phyloP scores from a whole-genome alignment of 2,113 vertebrate species.

The Scopus umbretta region DNA sequence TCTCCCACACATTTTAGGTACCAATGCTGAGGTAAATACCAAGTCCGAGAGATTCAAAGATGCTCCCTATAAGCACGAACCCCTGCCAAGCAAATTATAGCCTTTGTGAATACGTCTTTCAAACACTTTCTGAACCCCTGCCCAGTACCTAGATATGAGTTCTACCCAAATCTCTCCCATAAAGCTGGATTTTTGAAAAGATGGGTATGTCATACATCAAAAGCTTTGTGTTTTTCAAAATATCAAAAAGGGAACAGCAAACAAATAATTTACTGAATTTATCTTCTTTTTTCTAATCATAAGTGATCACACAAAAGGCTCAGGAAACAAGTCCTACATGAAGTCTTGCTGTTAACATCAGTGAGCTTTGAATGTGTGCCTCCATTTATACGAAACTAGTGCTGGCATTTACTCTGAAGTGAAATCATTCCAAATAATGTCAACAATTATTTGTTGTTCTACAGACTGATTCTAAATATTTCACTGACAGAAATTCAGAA shows the following conservation, averaged over 20 bases:
- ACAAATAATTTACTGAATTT: background rate
- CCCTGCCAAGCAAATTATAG: background rate
- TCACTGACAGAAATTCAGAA: background rate
- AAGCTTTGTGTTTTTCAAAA: background rate
- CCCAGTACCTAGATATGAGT: background rate
- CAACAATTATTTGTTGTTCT: background rate
- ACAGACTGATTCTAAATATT: background rate
- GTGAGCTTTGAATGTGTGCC: background rate
- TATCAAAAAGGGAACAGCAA: background rate
- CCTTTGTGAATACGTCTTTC: background rate
- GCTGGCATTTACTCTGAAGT: background rate
- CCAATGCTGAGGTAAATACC: background rate
- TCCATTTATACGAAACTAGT: background rate
- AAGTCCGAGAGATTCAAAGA: background rate
- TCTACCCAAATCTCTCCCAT: background rate
- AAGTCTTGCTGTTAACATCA: background rate
- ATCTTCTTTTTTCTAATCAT: background rate
- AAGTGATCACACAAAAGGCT: background rate
- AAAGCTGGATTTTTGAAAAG: background rate
- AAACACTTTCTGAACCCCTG: background rate
- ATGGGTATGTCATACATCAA: background rate
- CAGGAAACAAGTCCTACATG: background rate
- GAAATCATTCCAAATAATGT: background rate
- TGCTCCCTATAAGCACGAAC: background rate
- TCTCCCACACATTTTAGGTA: background rate